Percentiles rank a stretch among this genome's conserved stretches.
Conservation (phyloP, 2,113 vertebrate genomes). For the Megaceryle maxima region DNA sequence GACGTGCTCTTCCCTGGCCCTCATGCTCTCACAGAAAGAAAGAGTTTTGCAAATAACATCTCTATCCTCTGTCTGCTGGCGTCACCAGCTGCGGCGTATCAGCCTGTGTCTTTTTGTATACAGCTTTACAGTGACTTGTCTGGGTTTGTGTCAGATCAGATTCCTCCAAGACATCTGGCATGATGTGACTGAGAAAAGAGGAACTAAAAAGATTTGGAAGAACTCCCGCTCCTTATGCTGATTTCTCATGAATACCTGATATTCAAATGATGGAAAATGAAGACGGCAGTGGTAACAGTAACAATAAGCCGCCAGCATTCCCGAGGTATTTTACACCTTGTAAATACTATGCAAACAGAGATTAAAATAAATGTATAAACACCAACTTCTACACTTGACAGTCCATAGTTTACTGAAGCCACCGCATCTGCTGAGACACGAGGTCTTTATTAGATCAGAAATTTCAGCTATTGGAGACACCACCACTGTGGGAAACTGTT, state of each 20-base stretch:
- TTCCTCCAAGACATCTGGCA: background rate
- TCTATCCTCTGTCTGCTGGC: background rate
- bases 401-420: background rate
- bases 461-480: background rate
- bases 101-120: background rate
- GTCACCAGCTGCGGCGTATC: background rate
- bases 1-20: background rate
- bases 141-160: background rate
- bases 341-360: background rate
- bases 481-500: background rate
- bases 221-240: background rate
- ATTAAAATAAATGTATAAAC: background rate
- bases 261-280: background rate
- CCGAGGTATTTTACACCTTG: background rate
- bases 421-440: background rate
- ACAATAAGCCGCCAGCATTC: background rate
- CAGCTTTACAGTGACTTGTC: background rate
- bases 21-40: background rate
- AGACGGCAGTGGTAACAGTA: background rate
- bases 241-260: background rate
- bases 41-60: background rate
- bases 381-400: background rate
- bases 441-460: background rate
- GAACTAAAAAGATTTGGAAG: background rate
- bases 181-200: background rate